Evolutionary conservation across 2,888 invertebrate species (phyloP).

Genomic region (Aleiodes testaceus): DNA sequence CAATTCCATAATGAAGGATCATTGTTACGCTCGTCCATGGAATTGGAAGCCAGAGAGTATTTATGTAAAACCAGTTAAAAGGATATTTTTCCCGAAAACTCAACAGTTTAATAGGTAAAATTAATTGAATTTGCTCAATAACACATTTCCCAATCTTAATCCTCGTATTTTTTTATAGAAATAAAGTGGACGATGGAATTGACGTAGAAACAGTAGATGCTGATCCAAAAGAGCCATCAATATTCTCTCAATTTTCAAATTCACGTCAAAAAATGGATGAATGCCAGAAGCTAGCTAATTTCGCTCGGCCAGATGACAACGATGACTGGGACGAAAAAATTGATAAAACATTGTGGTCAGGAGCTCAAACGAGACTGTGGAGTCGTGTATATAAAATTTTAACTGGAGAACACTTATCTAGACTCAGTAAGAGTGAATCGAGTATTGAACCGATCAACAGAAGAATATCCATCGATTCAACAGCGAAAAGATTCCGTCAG

Average conservation of each 20-base stretch:
- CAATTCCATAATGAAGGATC: conserved; percentile 78
- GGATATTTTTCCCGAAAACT: conserved; percentile 71
- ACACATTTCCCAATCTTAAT: not conserved
- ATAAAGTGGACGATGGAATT: conserved; percentile 73
- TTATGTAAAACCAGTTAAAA: conserved; percentile 77
- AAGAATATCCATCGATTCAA: conserved; percentile 81
- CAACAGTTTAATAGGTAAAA: not conserved
- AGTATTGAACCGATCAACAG: conserved; percentile 81
- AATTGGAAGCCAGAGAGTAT: conserved; percentile 80
- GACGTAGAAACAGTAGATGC: conserved; percentile 55
- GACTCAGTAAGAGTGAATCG: conserved; percentile 77
- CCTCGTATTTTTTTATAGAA: conserved; percentile 51
- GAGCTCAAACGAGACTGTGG: conserved; percentile 79
- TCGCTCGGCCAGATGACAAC: conserved; percentile 76
- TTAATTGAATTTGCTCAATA: not conserved
- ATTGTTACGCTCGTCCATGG: conserved; percentile 83
- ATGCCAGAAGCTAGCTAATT: conserved; percentile 79
- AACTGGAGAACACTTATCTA: conserved; percentile 79
- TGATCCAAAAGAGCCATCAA: not conserved
- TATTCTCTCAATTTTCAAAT: conserved; percentile 74
- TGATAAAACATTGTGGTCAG: conserved; percentile 78
- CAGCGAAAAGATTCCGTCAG: conserved; percentile 79
- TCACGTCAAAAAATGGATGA: conserved; percentile 82
- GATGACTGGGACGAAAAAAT: conserved; percentile 82
- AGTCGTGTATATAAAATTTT: conserved; percentile 79